Evolutionary conservation across 2,797 vertebrate species (phyloP).

Genomic region (Prunella strophiata): DNA sequence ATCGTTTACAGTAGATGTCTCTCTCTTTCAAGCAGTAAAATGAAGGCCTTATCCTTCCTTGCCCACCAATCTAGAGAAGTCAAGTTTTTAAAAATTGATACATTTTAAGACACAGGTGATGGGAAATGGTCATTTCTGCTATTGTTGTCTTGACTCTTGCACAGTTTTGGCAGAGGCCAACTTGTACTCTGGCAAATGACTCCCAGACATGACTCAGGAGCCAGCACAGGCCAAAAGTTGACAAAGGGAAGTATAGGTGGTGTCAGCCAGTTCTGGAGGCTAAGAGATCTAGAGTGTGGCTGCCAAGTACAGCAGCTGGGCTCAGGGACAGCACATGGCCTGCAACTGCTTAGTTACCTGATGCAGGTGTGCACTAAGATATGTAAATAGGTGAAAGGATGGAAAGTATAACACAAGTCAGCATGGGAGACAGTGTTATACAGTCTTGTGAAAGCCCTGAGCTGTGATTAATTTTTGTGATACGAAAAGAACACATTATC

Average conservation of each 20-base stretch:
- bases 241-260: not conserved
- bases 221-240: not conserved
- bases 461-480: not conserved
- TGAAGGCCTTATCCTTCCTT: not conserved
- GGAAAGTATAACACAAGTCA: not conserved
- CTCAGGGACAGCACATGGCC: not conserved
- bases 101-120: not conserved
- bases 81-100: not conserved
- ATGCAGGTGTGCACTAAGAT: not conserved
- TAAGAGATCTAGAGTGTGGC: not conserved
- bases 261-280: not conserved
- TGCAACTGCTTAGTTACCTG: not conserved
- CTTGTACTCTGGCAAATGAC: not conserved
- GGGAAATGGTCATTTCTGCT: not conserved
- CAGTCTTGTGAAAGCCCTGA: not conserved
- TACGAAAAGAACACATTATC: not conserved
- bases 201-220: not conserved
- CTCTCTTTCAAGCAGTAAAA: slow-evolving; percentile 28
- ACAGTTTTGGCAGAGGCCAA: not conserved
- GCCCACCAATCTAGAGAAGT: not conserved
- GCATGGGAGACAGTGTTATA: not conserved
- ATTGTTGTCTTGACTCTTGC: not conserved
- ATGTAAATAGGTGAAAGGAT: not conserved
- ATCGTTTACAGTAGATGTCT: not conserved
- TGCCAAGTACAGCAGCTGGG: not conserved